Percentiles rank a stretch among this genome's conserved stretches.
Evolutionary conservation across 2,888 invertebrate genomes (phyloP).

Genomic region (Cosmorhoe ocellata): DNA sequence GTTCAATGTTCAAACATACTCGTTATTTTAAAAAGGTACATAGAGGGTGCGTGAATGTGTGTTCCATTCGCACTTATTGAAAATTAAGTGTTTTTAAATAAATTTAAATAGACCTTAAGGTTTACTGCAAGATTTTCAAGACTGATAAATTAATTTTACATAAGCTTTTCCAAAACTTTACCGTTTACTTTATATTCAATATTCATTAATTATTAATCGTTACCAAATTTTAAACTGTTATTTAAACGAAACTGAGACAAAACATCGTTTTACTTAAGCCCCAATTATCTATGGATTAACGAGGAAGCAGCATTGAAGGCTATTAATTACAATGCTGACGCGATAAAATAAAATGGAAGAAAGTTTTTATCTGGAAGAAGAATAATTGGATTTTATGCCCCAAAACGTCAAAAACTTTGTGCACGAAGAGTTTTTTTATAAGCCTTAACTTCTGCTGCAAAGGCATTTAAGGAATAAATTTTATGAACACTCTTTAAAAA

Average conservation of each 20-base stretch:
- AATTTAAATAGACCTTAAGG: no score
- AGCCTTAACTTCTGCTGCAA: no score
- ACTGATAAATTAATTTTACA: neutral
- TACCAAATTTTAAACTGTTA: slow-evolving; percentile 11
- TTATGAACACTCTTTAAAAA: no score
- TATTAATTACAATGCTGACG: slow-evolving; percentile 4
- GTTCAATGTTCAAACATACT: neutral
- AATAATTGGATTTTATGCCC: neutral
- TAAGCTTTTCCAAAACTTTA: neutral
- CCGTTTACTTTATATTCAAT: no score
- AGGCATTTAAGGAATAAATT: no score
- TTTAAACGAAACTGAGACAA: slow-evolving; percentile 24
- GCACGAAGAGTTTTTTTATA: no score
- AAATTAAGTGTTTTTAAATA: no score
- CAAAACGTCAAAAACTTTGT: neutral
- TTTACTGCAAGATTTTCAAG: neutral
- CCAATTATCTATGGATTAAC: slow-evolving; percentile 39
- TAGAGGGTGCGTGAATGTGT: no score
- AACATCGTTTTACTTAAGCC: slow-evolving; percentile 32
- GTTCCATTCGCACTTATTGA: no score
- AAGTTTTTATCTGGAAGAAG: neutral
- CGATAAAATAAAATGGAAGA: neutral
- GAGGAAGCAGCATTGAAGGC: slow-evolving; percentile 7
- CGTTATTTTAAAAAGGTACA: neutral
- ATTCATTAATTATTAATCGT: no score